Evolutionary conservation across 37 sponge, comb jelly and placozoan species (phyloP).

Genomic region (Ianthella basta): DNA sequence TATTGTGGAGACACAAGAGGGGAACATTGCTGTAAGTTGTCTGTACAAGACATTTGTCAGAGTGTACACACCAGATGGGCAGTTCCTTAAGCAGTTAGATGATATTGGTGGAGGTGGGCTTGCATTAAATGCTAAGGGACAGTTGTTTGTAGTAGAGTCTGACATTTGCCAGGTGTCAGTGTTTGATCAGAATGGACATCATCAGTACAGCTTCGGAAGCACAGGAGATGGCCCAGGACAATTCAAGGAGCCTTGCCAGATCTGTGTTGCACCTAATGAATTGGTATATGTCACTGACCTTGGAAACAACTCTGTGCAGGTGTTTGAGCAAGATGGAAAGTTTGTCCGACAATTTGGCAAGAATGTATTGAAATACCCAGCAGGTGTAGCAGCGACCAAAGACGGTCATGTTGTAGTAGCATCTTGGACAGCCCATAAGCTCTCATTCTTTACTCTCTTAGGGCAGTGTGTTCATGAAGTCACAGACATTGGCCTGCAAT

Average conservation of each 20-base stretch:
- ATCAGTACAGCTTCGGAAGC: slow-evolving; percentile 15
- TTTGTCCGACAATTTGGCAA: slow-evolving; percentile 22
- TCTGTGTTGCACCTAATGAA: neutral
- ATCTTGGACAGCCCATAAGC: neutral
- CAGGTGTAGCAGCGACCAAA: slow-evolving; percentile 1
- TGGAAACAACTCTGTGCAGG: neutral
- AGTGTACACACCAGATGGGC: slow-evolving; percentile 3
- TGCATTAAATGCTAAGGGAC: slow-evolving; percentile 6
- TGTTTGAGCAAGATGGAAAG: neutral
- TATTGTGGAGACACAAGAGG: neutral
- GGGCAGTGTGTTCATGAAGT: slow-evolving; percentile 14
- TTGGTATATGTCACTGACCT: neutral
- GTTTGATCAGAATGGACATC: neutral
- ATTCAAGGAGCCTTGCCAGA: neutral
- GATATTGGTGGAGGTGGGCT: neutral
- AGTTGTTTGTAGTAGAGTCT: slow-evolving; percentile 5
- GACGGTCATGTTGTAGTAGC: slow-evolving; percentile 11
- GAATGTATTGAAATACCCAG: neutral
- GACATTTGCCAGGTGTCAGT: neutral
- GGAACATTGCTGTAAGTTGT: neutral
- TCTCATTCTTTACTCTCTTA: neutral
- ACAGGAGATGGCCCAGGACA: neutral
- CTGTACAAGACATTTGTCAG: neutral
- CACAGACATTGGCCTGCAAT: neutral
- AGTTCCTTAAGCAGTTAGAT: neutral